A percentile compares a stretch with the other conserved stretches of the same genome.
Evolutionary conservation across 2,797 vertebrate genomes (phyloP).

Genomic region (Acanthis flammea): DNA sequence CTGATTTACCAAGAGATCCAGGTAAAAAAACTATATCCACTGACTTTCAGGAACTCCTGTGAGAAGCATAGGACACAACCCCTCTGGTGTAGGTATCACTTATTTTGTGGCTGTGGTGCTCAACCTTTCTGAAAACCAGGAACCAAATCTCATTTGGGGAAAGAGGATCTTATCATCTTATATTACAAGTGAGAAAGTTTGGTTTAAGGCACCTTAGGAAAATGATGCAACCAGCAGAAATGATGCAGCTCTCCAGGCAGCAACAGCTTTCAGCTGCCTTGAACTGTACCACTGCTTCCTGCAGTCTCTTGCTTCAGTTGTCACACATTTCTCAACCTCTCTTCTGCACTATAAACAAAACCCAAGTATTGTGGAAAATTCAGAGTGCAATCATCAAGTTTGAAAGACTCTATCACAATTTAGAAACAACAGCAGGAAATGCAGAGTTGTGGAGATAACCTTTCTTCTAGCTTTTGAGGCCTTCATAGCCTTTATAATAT

Average conservation of each 20-base stretch:
- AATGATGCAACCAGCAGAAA: not conserved
- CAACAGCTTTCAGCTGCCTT: not conserved
- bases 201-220: not conserved
- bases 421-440: not conserved
- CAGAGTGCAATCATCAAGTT: not conserved
- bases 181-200: not conserved
- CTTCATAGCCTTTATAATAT: not conserved
- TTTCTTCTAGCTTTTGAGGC: not conserved
- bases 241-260: not conserved
- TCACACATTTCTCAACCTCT: not conserved
- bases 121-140: not conserved
- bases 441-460: not conserved
- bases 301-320: not conserved
- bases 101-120: not conserved
- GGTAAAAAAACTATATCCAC: not conserved
- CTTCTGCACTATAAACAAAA: not conserved
- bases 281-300: fast-evolving
- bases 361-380: not conserved
- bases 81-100: not conserved
- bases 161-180: not conserved
- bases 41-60: not conserved
- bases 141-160: not conserved
- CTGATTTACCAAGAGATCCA: not conserved
- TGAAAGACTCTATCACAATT: not conserved
- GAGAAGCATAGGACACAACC: fast-evolving